Base-by-base conservation (phyloP, 2,113 vertebrate species). In the Cromileptes altivelis region DNA sequence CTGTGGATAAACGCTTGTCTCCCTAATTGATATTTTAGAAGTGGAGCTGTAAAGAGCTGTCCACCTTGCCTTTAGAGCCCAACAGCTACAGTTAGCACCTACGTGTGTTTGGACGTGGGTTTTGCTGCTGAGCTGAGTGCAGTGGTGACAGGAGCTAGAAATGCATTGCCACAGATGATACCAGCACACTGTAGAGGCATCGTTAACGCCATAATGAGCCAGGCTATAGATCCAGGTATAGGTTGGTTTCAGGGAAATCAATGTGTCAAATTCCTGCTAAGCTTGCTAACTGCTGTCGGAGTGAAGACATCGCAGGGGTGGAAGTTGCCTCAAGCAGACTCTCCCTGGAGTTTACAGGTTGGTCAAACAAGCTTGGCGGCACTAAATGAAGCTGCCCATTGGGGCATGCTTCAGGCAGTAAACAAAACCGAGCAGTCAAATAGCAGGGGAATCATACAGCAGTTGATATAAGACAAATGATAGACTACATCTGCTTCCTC, bases 21-120 rank as follows among this genome's bases (percentile, higher is more conserved):
- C 57, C 75, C 37, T 45, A 45, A 75, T 61, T 84, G 18, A 69
- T 60, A 63, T 47, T 37, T 37, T 13, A 75, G 42, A 80, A 40
- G 45, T 33, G 23, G 19, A 62, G 47, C 25, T 76, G 56, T 40
- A 40, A 37, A 86, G 69, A 82, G 55, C 62, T 56, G 25, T 49
- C 61, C 19, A 69, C 4, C 25, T 6, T 50, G 14, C 14, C 55
- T 69, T 85, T 68, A 47, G 78, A 88, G 56, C 47, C 70, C 72
- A 76, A n/a, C 78, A 81, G 80, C 65, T 53, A 82, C 82, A 69
- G 70, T 85, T 87, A 57, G 76, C 82, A 81, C 79, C 64, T 77
- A 67, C 3, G 15, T 69, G 75, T 81, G 55, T 42, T 17, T 80
- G 74, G 63, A 72, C 17, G 40, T 65, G 71, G 77, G 70, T 53